phyloP scores from a whole-genome alignment of 2,113 vertebrate species.

The Geococcyx californianus region DNA sequence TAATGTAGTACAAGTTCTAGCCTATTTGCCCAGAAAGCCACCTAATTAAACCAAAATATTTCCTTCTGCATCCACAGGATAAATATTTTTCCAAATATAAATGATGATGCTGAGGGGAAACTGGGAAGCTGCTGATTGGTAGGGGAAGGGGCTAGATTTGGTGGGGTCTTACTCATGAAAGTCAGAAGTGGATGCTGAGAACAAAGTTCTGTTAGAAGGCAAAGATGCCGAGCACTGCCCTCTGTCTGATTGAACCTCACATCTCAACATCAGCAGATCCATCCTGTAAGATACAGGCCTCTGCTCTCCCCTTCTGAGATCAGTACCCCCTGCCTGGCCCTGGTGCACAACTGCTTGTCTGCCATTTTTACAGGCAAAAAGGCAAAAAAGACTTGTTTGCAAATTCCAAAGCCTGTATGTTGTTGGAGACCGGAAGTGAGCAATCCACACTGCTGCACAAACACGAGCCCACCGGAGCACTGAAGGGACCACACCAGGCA shows the following conservation, averaged over 20 bases:
- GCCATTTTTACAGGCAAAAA: not conserved
- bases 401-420: not conserved
- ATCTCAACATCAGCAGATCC: not conserved
- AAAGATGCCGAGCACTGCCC: not conserved
- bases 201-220: not conserved
- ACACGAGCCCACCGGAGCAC: not conserved
- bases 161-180: not conserved
- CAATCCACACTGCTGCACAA: not conserved
- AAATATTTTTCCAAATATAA: not conserved
- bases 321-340: not conserved
- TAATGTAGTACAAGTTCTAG: not conserved
- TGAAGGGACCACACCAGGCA: fast-evolving
- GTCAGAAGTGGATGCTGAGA: not conserved
- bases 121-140: not conserved
- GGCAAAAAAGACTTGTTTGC: not conserved
- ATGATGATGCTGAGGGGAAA: not conserved
- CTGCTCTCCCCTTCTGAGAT: not conserved
- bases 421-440: not conserved
- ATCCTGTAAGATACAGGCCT: not conserved
- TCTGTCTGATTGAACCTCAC: not conserved
- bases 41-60: not conserved
- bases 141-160: not conserved
- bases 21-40: not conserved
- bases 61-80: not conserved
- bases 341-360: not conserved